Base-by-base conservation (phyloP, 1,140 invertebrate species). In the Anoplolepis gracilipes region DNA sequence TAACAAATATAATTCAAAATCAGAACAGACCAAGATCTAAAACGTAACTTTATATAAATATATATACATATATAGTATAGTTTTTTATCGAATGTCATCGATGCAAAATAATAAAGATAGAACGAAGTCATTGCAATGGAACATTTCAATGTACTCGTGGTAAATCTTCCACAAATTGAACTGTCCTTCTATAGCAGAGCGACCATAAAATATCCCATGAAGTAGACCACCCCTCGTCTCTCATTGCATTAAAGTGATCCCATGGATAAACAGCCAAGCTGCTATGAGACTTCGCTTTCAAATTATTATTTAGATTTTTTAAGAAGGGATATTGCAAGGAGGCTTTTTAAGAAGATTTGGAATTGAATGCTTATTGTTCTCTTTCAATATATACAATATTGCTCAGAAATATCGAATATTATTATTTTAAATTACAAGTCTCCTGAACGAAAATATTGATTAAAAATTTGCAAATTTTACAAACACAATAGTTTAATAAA, bases 171-270 rank as follows among this genome's bases (percentile, higher is more conserved):
- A 49, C 85, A 90, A 90, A 93, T 93, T 92, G 91, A 91, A 91
- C 89, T 93, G 93, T 92, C 91, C 64, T 85, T 91, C 90, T 84
- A 91, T 88, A 42, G 77, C 61, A 49, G 46, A 65, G 75, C 76
- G 90, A 92, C 91, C 91, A 93, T 93, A 93, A 93, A 93, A 82
- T 92, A 91, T 91, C 87, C 85, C 81, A 81, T 72, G 72, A 87
- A 78, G 73, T 90, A 88, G 90, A 87, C 85, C 77, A 85, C 90
- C 77, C 84, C 87, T 87, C 85, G 78, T 88, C 88, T 91, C 85
- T 87, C 92, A 84, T 93, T 92, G 92, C 91, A 92, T 93, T 92
- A 93, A 90, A 86, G 69, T 91, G 88, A 93, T 93, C 92, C 92
- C 84, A 84, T 81, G 91, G 91, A 93, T 93, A 92, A 93, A 92